These are phyloP conservation scores for Eublepharis macularius DNA, from an alignment of 2,113 vertebrate genomes.

Conservation along the genomic window DNA sequence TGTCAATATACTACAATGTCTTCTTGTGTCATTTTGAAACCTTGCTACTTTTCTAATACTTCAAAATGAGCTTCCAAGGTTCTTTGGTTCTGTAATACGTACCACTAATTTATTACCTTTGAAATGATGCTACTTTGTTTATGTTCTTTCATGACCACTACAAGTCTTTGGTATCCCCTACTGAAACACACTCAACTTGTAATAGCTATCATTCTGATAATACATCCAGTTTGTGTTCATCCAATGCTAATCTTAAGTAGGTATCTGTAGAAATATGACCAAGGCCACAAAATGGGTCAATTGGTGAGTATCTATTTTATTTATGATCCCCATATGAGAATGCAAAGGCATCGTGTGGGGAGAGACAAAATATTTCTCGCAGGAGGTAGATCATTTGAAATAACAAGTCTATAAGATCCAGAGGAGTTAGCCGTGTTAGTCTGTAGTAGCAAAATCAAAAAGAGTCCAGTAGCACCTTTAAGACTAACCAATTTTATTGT, in stretches of 20 bases:
- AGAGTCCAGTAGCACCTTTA: too few species aligned
- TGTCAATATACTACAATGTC: neutral
- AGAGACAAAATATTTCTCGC: too few species aligned
- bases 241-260: neutral
- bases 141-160: neutral
- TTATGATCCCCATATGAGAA: too few species aligned
- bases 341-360: too few species aligned
- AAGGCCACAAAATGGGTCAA: too few species aligned
- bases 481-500: too few species aligned
- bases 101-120: neutral
- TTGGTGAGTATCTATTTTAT: too few species aligned
- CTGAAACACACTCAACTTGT: neutral
- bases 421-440: too few species aligned
- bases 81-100: neutral
- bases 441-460: too few species aligned
- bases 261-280: too few species aligned
- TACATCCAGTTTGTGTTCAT: neutral
- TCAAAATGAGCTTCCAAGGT: neutral
- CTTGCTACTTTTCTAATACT: neutral
- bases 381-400: too few species aligned
- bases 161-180: neutral
- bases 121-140: neutral
- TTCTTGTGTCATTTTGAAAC: neutral
- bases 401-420: too few species aligned
- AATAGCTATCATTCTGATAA: neutral